These are phyloP conservation scores for Lates japonicus DNA, from an alignment of 2,797 vertebrate genomes.

Conservation along the genomic window DNA sequence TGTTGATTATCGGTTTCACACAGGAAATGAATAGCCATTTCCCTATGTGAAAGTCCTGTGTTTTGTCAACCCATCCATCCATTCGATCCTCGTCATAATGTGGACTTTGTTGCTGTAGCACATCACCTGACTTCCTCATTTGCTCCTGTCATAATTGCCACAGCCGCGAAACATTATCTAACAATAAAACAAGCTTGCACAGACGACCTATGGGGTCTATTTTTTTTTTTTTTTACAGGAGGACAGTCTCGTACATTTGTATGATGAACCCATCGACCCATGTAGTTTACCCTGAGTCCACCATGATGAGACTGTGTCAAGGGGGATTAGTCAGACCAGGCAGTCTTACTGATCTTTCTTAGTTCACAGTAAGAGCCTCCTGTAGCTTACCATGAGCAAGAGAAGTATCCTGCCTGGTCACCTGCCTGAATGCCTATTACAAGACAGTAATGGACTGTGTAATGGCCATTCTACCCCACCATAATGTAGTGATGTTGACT, in stretches of 20 bases:
- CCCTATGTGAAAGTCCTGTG: not conserved
- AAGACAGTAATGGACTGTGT: not conserved
- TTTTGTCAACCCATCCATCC: not conserved
- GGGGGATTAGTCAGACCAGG: not conserved
- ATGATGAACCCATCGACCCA: not conserved
- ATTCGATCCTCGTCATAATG: not conserved
- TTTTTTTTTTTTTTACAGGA: no score
- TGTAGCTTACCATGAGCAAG: not conserved
- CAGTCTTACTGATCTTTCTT: not conserved
- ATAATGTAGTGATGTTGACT: constrained; percentile 9
- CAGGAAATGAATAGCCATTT: no score
- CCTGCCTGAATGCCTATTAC: not conserved
- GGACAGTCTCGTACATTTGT: no score
- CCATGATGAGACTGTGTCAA: not conserved
- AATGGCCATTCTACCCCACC: not conserved
- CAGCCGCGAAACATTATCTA: no score
- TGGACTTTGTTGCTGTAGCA: no score
- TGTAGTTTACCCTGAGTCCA: not conserved
- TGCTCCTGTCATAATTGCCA: no score
- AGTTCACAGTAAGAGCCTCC: not conserved
- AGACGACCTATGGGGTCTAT: no score
- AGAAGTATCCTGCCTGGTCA: not conserved
- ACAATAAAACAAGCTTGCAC: no score
- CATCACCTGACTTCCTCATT: no score
- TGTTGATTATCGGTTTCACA: not conserved